Evolutionary conservation across 2,797 vertebrate species (phyloP).

Genomic region (Bradypus variegatus): DNA sequence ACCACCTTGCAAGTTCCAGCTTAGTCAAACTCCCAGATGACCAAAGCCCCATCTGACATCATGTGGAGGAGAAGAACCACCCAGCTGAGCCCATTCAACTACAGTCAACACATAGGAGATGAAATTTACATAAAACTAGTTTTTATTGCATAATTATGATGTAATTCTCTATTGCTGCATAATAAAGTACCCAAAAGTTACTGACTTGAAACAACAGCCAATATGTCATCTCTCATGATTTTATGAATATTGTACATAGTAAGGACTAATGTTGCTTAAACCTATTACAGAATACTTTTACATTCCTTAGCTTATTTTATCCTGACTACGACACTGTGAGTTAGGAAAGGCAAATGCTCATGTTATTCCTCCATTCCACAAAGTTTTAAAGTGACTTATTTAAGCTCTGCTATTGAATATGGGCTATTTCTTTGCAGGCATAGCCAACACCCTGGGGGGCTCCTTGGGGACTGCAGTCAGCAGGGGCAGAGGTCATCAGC

Average conservation of each 20-base stretch:
- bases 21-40: background rate
- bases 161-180: background rate
- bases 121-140: background rate
- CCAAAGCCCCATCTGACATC: background rate
- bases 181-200: background rate
- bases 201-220: background rate
- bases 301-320: background rate
- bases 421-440: background rate
- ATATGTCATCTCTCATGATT: background rate
- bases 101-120: background rate
- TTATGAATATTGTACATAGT: background rate
- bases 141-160: background rate
- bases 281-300: background rate
- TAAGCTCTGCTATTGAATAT: background rate
- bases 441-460: background rate
- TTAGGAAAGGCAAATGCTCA: background rate
- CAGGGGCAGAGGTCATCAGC: background rate
- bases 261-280: background rate
- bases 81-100: background rate
- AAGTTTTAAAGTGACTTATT: slow-evolving; percentile 2
- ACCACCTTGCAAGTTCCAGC: background rate
- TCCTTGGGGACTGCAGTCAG: background rate
- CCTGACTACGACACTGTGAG: background rate
- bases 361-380: background rate
- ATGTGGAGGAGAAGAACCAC: background rate